A percentile compares a stretch with the other conserved stretches of the same genome.
phyloP scores from a whole-genome alignment of 1,140 invertebrate species.

The Berghia stephanieae region DNA sequence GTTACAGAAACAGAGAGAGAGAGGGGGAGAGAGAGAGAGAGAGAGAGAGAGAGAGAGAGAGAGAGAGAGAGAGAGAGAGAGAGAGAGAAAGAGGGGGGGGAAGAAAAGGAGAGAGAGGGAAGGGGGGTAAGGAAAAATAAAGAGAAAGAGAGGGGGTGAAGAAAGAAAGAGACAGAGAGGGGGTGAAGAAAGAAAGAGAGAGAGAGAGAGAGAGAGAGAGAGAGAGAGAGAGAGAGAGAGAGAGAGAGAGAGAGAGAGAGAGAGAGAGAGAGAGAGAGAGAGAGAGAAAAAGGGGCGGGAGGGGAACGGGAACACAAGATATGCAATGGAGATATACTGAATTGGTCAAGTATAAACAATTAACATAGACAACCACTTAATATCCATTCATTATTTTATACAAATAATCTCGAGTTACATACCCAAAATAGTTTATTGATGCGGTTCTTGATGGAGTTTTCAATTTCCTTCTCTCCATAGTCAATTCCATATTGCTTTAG shows the following conservation, averaged over 20 bases:
- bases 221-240: not conserved
- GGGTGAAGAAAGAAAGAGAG: not conserved
- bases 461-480: not conserved
- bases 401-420: too few species aligned
- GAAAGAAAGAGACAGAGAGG: not conserved
- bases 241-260: not conserved
- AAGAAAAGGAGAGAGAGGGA: not conserved
- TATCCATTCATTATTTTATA: too few species aligned
- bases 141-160: not conserved
- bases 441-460: conserved; percentile 25
- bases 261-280: not conserved
- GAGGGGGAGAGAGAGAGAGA: not conserved
- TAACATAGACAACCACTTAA: too few species aligned
- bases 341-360: too few species aligned
- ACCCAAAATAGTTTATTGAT: conserved; percentile 25
- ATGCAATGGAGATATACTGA: too few species aligned
- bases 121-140: not conserved
- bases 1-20: too few species aligned
- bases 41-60: not conserved
- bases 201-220: not conserved
- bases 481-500: conserved; percentile 22
- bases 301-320: too few species aligned
- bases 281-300: not conserved
- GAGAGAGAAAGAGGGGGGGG: not conserved
- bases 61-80: not conserved